These are phyloP conservation scores for Pyrocoelia pectoralis DNA, from an alignment of 2,888 invertebrate species.

Conservation along the genomic window DNA sequence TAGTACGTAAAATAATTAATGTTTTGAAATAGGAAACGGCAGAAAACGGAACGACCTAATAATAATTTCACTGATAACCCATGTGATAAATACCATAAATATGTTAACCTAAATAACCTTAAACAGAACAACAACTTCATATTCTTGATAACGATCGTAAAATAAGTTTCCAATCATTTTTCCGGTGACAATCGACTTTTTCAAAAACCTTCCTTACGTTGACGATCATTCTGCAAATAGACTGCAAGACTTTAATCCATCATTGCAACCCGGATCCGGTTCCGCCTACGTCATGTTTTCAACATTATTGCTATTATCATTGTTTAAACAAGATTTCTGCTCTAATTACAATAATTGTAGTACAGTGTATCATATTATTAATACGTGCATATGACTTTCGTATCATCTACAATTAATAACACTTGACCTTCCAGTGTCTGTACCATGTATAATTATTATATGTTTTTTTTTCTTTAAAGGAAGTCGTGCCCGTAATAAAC, in stretches of 20 bases:
- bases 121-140: not conserved
- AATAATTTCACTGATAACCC: constrained; percentile 5
- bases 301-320: not conserved
- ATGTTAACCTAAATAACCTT: not conserved
- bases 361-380: not conserved
- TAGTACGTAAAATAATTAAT: too few relatives aligned
- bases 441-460: constrained; percentile 15
- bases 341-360: constrained; percentile 15
- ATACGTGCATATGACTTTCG: not conserved
- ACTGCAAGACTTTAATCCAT: too few relatives aligned
- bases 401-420: not conserved
- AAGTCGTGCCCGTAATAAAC: constrained; percentile 37
- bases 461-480: constrained; percentile 27
- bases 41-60: constrained; percentile 9
- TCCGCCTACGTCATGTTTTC: constrained; percentile 27
- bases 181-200: too few relatives aligned
- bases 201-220: too few relatives aligned
- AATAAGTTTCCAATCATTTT: too few relatives aligned
- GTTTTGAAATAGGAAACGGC: constrained; percentile 6
- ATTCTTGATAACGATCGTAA: too few relatives aligned
- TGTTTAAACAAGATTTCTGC: constrained; percentile 11
- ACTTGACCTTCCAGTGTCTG: constrained; percentile 17
- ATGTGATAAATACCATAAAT: constrained; percentile 3
- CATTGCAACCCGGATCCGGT: constrained; percentile 28
- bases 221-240: too few relatives aligned